A percentile compares a stretch with the other conserved stretches of the same genome.
phyloP scores from a whole-genome alignment of 1,140 invertebrate species.

The Hyles vespertilio region DNA sequence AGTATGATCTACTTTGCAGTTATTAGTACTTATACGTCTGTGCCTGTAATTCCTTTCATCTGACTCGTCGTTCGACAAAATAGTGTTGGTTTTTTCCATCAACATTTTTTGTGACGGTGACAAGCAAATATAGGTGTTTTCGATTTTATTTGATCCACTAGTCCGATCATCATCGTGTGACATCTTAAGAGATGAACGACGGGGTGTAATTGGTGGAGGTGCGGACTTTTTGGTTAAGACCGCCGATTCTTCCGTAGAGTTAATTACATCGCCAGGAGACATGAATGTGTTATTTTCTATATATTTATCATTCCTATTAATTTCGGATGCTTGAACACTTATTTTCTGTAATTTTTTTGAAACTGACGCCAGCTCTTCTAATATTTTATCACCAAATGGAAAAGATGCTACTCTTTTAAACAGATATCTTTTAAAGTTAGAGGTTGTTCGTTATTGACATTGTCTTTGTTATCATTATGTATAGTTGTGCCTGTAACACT shows the following conservation, averaged over 20 bases:
- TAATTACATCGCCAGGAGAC: no score
- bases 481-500: slow-evolving; percentile 32
- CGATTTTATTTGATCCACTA: slow-evolving; percentile 76
- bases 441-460: slow-evolving; percentile 30
- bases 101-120: slow-evolving; percentile 82
- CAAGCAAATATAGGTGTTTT: slow-evolving; percentile 81
- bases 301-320: neutral
- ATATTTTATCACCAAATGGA: slow-evolving; percentile 79
- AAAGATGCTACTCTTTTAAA: slow-evolving; percentile 78
- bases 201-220: slow-evolving; percentile 59
- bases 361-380: slow-evolving; percentile 80
- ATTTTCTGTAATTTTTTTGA: slow-evolving; percentile 77
- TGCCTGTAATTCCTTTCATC: no score
- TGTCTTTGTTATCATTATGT: slow-evolving; percentile 18
- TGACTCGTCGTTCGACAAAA: slow-evolving; percentile 57
- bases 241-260: slow-evolving; percentile 17
- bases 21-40: no score
- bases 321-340: slow-evolving; percentile 15
- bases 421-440: slow-evolving; percentile 74
- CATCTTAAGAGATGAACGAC: slow-evolving; percentile 58
- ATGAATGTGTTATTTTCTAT: no score
- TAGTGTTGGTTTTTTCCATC: slow-evolving; percentile 67
- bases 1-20: no score
- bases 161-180: slow-evolving; percentile 73
- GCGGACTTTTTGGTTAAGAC: slow-evolving; percentile 25